Base-by-base conservation (phyloP, 23 tunicate species). In the Ciona savignyi region DNA sequence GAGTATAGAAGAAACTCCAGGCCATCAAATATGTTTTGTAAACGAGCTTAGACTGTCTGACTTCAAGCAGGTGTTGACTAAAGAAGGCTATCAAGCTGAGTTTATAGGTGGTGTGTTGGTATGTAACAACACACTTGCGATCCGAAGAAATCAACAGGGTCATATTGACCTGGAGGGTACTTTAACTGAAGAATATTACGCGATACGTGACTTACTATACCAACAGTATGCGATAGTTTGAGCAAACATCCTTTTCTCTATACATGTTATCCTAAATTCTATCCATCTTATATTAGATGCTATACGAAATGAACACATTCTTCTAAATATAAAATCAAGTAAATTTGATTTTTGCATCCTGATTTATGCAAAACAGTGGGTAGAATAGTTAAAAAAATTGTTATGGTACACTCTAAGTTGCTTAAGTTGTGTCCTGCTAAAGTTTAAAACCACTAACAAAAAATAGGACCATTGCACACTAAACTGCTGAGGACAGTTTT, bases 41-140 rank as follows among this genome's bases (percentile, higher is more conserved):
- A 86, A 86, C 51, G 89, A 86, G 33, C 76, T 86, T 20, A 61
- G 83, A 23, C 68, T 94, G 3, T 86, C 99, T 1, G 99, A 94
- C 1, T 87, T 94, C 83, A 94, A 87, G 65, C 86, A 83, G 79
- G 74, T 82, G 22, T 35, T 94, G 27, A 51, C 78, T 21, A 79
- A 83, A 35, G 83, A 86, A 76, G 99, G 95, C 26, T 78, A 86
- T 24, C 90, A 87, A 27, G 95, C 95, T 0, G 99, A 94, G 60
- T 94, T 94, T 63, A 87, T 82, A 28, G 95, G 99, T 29, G 99
- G 99, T 9, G 89, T 86, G 15, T 67, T 94, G 27, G 85, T 94
- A 0, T 94, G 99, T 74, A 94, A 94, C 77, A 76, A 70, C 77
- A 69, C 70, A 19, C 83, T 94, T 23, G 95, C 95, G 23, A 94